These are phyloP conservation scores for Platycheirus albimanus DNA, from an alignment of 2,888 invertebrate genomes.

Conservation along the genomic window DNA sequence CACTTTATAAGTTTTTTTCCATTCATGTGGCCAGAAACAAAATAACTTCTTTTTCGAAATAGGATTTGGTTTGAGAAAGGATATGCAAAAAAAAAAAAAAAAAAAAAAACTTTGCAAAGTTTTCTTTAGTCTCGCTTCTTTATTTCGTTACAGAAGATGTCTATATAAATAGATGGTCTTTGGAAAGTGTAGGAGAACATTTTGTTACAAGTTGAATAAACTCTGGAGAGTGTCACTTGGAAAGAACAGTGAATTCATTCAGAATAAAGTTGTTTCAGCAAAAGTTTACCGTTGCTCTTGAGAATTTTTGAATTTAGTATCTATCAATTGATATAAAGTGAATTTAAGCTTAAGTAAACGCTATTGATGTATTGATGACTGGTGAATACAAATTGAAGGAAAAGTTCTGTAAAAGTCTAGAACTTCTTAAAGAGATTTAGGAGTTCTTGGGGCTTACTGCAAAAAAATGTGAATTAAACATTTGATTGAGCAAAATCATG, in stretches of 20 bases:
- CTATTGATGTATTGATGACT: neutral
- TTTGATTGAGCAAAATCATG: too few relatives aligned
- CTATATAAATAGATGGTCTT: neutral
- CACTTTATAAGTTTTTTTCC: neutral
- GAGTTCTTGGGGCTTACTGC: too few relatives aligned
- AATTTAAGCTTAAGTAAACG: slow-evolving; percentile 8
- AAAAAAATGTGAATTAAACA: too few relatives aligned
- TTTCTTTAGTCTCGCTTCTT: neutral
- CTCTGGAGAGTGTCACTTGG: slow-evolving; percentile 45
- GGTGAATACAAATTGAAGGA: neutral
- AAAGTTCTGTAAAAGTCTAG: neutral
- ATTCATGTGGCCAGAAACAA: neutral
- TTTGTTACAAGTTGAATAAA: slow-evolving; percentile 39
- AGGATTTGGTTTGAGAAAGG: slow-evolving; percentile 28
- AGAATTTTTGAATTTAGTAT: slow-evolving; percentile 6
- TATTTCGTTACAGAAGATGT: neutral
- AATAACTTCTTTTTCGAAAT: slow-evolving; percentile 23
- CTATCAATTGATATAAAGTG: slow-evolving; percentile 12
- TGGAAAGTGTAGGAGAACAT: neutral
- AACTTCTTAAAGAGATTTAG: neutral
- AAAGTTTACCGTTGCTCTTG: neutral
- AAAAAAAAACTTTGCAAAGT: slow-evolving; percentile 19
- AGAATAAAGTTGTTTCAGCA: neutral
- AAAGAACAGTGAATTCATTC: slow-evolving; percentile 30
- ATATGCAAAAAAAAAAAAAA: too few relatives aligned